Conservation (phyloP, 2,888 invertebrate species). For the Troides oblongomaculatus region DNA sequence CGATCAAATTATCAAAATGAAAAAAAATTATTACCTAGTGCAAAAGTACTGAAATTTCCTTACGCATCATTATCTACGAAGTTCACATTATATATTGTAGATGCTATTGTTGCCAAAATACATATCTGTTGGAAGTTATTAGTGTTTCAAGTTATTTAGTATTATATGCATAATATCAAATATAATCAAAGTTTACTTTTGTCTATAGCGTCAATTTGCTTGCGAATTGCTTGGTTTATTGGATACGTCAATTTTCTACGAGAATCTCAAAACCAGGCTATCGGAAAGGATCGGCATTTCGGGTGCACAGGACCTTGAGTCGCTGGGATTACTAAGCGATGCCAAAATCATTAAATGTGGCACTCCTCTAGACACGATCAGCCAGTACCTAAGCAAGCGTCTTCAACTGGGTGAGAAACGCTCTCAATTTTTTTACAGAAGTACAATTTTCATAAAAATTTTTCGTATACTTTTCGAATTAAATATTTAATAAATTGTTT, state of each 20-base stretch:
- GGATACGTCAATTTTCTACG: conserved; percentile 93
- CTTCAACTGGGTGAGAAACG: conserved; percentile 83
- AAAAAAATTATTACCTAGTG: too few relatives aligned
- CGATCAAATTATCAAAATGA: too few relatives aligned
- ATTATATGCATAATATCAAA: too few relatives aligned
- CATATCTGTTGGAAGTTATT: neutral
- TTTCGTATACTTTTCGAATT: too few relatives aligned
- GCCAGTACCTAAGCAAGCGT: conserved; percentile 91
- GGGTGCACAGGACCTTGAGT: conserved; percentile 88
- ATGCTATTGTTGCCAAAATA: neutral
- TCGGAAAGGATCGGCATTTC: conserved; percentile 87
- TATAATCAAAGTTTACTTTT: conserved; percentile 5
- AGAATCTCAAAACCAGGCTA: conserved; percentile 92
- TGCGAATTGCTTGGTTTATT: conserved; percentile 91
- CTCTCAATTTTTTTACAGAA: too few relatives aligned
- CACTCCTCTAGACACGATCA: conserved; percentile 95
- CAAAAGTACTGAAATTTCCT: neutral
- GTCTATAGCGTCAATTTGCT: conserved; percentile 85
- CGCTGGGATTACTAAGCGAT: conserved; percentile 93
- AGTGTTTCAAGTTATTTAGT: too few relatives aligned
- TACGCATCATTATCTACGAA: neutral
- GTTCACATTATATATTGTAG: neutral
- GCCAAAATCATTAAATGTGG: conserved; percentile 88
- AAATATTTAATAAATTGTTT: too few relatives aligned
- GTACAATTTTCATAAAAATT: too few relatives aligned